phyloP scores from a whole-genome alignment of 2,797 vertebrate genomes.

The Zenarchopterus dispar region DNA sequence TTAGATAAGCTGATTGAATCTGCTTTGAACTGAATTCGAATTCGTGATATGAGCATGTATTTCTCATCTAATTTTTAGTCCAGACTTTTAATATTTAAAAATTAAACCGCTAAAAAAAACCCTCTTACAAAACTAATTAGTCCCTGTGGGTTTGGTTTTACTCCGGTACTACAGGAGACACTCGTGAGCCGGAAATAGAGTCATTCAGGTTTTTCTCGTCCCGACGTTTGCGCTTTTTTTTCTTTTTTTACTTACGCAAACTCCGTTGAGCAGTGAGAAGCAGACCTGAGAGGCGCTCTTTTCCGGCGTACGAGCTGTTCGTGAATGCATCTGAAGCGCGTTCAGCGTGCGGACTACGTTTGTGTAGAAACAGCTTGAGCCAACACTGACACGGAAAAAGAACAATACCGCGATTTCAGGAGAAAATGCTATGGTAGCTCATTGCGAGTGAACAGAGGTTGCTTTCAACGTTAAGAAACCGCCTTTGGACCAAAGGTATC shows the following conservation, averaged over 20 bases:
- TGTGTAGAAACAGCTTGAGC: conserved; percentile 19
- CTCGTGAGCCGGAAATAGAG: conserved; percentile 5
- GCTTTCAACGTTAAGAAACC: conserved; percentile 11
- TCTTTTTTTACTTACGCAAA: conserved; percentile 28
- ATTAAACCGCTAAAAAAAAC: too few relatives aligned
- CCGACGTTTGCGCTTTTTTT: conserved; percentile 50
- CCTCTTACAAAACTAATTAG: background rate
- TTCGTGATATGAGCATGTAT: too few relatives aligned
- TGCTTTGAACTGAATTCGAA: too few relatives aligned
- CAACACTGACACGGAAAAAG: conserved; percentile 15
- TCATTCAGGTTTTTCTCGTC: conserved; percentile 63
- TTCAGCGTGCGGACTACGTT: conserved; percentile 64
- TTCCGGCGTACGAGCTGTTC: conserved; percentile 29
- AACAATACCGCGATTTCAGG: background rate
- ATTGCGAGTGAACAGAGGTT: background rate
- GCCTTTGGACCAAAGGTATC: conserved; percentile 40
- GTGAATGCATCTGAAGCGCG: conserved; percentile 52
- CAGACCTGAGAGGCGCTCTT: fast-evolving
- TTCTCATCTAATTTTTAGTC: too few relatives aligned
- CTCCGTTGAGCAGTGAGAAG: fast-evolving
- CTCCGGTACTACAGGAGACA: conserved; percentile 30
- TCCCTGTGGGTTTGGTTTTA: background rate
- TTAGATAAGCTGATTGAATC: too few relatives aligned
- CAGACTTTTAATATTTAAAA: too few relatives aligned
- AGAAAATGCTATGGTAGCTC: conserved; percentile 56